Percentiles rank a stretch among this genome's conserved stretches.
Evolutionary conservation across 2,888 invertebrate genomes (phyloP).

Genomic region (Penaeus monodon): DNA sequence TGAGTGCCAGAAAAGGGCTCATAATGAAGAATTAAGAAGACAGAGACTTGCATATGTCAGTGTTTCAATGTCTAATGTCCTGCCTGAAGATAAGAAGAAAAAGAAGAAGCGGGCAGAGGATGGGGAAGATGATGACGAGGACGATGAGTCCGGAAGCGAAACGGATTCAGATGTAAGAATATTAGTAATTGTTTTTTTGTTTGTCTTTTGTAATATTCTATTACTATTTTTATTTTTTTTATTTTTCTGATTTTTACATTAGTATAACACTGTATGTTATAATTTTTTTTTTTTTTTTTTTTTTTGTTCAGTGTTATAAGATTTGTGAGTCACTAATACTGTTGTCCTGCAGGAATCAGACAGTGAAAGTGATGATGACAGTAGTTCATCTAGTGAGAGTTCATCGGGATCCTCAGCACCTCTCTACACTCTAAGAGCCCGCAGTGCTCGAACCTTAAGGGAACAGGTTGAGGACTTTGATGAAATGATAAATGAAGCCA

Average conservation of each 20-base stretch:
- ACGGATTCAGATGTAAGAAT: slow-evolving; percentile 43
- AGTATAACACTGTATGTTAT: not conserved
- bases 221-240: slow-evolving; percentile 1
- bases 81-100: slow-evolving; percentile 72
- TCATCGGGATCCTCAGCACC: slow-evolving; percentile 77
- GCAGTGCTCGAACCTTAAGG: slow-evolving; percentile 82
- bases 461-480: slow-evolving; percentile 90
- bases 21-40: slow-evolving; percentile 74
- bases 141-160: slow-evolving; percentile 66
- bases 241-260: not conserved
- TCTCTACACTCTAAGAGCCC: slow-evolving; percentile 86
- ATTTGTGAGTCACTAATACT: not conserved
- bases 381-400: slow-evolving; percentile 66
- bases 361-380: slow-evolving; percentile 66
- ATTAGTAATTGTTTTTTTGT: not conserved
- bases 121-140: slow-evolving; percentile 66
- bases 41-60: slow-evolving; percentile 82
- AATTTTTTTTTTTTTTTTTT: no score
- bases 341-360: slow-evolving; percentile 64
- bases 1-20: slow-evolving; percentile 77
- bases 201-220: not conserved
- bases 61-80: slow-evolving; percentile 81
- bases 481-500: slow-evolving; percentile 92
- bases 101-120: slow-evolving; percentile 66
- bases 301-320: not conserved